These are phyloP conservation scores for Eumacrocentrus americanus DNA, from an alignment of 2,888 invertebrate genomes.

Conservation along the genomic window DNA sequence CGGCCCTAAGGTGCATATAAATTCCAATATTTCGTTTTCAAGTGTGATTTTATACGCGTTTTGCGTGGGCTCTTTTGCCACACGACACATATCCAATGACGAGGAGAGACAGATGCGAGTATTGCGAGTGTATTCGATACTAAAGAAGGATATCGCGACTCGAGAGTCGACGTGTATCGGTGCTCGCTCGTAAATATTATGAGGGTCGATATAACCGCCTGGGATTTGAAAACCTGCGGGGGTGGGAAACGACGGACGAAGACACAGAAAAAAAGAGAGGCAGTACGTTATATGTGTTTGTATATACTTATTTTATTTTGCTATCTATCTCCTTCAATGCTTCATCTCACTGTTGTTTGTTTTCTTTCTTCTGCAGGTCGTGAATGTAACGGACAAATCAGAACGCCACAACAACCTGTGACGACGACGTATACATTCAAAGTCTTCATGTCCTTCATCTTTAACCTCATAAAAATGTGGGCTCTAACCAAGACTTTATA, in stretches of 20 bases:
- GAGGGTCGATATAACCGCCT: slow-evolving; percentile 57
- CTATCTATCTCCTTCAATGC: too few species aligned
- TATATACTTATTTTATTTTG: too few species aligned
- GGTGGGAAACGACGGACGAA: slow-evolving; percentile 35
- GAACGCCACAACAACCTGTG: too few species aligned
- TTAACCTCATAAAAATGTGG: too few species aligned
- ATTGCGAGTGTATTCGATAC: slow-evolving; percentile 11
- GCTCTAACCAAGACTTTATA: too few species aligned
- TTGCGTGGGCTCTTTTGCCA: slow-evolving; percentile 45
- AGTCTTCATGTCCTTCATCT: too few species aligned
- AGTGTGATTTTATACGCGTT: slow-evolving; percentile 56
- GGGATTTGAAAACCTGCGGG: slow-evolving; percentile 51
- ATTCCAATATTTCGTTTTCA: slow-evolving; percentile 53
- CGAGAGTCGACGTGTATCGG: slow-evolving; percentile 29
- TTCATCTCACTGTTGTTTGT: too few species aligned
- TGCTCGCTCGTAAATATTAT: slow-evolving; percentile 55
- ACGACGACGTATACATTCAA: too few species aligned
- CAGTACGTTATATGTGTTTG: slow-evolving; percentile 3
- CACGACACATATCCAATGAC: slow-evolving; percentile 12
- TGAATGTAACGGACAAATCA: slow-evolving; percentile 3
- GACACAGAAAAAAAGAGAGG: slow-evolving; percentile 16
- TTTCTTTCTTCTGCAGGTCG: neutral
- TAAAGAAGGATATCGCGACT: slow-evolving; percentile 39
- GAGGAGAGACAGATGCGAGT: slow-evolving; percentile 6
- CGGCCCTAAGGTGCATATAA: slow-evolving; percentile 41